Percentiles rank a stretch among this genome's conserved stretches.
Evolutionary conservation across 2,797 vertebrate genomes (phyloP).

Genomic region (Oreochromis grahami): DNA sequence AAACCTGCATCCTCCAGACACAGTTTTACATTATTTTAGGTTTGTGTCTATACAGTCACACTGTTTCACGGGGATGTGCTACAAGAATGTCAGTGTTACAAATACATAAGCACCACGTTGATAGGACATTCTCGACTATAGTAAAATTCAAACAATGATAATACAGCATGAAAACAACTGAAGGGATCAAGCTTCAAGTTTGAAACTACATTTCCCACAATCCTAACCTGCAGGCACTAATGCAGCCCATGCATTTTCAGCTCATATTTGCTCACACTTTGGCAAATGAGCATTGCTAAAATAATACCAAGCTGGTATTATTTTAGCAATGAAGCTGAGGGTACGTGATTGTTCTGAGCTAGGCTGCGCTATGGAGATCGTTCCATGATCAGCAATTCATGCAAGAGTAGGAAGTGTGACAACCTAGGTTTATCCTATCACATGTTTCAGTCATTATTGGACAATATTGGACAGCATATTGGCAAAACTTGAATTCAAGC

Average conservation of each 20-base stretch:
- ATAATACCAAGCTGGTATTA: not conserved
- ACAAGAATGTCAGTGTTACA: not conserved
- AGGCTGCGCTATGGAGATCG: not conserved
- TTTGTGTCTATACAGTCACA: not conserved
- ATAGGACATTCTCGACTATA: not conserved
- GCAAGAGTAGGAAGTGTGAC: not conserved
- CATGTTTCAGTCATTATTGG: not conserved
- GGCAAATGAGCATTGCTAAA: not conserved
- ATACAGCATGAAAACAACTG: not conserved
- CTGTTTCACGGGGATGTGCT: not conserved
- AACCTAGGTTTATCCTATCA: not conserved
- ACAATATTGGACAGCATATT: not conserved
- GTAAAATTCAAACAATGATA: not conserved
- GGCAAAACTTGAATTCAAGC: not conserved
- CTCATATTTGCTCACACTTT: not conserved
- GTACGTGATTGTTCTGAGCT: not conserved
- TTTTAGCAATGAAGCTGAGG: not conserved
- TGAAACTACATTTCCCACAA: not conserved
- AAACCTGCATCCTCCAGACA: not conserved
- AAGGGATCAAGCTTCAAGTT: not conserved
- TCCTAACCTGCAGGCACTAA: not conserved
- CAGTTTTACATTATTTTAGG: not conserved
- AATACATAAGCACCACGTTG: not conserved
- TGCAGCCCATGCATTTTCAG: not conserved
- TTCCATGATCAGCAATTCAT: not conserved